Evolutionary conservation across 2,888 invertebrate species (phyloP).

Genomic region (Alloscopus bannaensis): DNA sequence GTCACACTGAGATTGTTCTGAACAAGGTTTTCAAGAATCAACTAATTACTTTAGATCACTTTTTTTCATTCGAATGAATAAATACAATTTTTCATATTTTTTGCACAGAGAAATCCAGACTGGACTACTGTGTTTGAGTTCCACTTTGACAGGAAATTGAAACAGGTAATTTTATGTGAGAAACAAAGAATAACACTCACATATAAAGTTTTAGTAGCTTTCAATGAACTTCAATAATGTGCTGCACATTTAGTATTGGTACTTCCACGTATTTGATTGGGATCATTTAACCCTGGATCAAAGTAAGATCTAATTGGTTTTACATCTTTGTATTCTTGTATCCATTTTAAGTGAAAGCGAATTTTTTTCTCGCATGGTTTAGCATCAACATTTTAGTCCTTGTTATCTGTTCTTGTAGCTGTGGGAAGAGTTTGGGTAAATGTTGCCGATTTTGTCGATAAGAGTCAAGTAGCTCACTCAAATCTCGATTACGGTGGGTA

Average conservation of each 20-base stretch:
- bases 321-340: not conserved
- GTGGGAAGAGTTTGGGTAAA: conserved; percentile 62
- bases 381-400: not conserved
- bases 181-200: not conserved
- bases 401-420: conserved; percentile 24
- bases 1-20: conserved; percentile 41
- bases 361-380: not conserved
- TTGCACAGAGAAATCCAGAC: conserved; percentile 60
- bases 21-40: conserved; percentile 30
- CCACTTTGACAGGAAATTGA: conserved; percentile 62
- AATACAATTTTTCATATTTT: not conserved
- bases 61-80: not conserved
- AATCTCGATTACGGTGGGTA: conserved; percentile 59
- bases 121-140: conserved; percentile 64
- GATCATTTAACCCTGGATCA: conserved; percentile 58
- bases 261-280: conserved; percentile 46
- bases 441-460: conserved; percentile 62
- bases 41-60: not conserved
- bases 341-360: not conserved
- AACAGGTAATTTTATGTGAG: conserved; percentile 58
- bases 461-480: conserved; percentile 48
- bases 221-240: not conserved
- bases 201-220: conserved; percentile 1
- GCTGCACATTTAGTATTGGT: conserved; percentile 33
- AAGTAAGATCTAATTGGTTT: conserved; percentile 58